Evolutionary conservation across 2,113 vertebrate genomes (phyloP).

Genomic region (Peucedramus taeniatus): DNA sequence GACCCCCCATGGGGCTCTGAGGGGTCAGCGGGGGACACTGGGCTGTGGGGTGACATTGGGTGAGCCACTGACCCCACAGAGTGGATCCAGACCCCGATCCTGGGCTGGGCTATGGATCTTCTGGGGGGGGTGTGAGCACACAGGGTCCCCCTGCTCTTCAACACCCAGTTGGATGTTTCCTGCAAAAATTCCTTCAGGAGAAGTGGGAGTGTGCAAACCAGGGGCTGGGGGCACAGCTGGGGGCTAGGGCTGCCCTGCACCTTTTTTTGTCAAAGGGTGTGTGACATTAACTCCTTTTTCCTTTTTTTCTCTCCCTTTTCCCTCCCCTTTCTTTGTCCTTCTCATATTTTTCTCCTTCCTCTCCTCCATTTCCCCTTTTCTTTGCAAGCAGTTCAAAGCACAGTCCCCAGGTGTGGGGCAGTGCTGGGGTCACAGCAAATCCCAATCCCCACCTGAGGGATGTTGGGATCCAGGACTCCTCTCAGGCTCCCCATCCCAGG

Average conservation of each 20-base stretch:
- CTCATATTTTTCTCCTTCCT: not conserved
- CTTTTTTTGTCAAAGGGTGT: not conserved
- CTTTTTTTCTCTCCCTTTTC: not conserved
- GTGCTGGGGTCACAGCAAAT: not conserved
- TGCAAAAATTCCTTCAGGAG: not conserved
- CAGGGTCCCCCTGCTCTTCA: not conserved
- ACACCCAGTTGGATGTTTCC: not conserved
- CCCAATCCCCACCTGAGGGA: not conserved
- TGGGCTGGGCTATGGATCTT: not conserved
- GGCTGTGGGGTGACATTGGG: not conserved
- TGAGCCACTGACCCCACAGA: not conserved
- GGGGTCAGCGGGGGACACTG: not conserved
- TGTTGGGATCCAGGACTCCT: not conserved
- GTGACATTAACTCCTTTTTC: not conserved
- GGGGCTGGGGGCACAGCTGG: not conserved
- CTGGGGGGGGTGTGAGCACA: not conserved
- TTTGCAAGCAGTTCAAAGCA: not conserved
- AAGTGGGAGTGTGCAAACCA: not conserved
- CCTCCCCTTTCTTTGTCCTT: too few species aligned
- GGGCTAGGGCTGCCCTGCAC: not conserved
- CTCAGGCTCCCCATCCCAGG: accelerated
- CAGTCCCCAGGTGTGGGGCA: not conserved
- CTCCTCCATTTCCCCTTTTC: not conserved
- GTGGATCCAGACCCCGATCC: not conserved
- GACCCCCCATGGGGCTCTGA: not conserved